phyloP scores from a whole-genome alignment of 2,888 invertebrate species.

The Dichetophora obliterata region DNA sequence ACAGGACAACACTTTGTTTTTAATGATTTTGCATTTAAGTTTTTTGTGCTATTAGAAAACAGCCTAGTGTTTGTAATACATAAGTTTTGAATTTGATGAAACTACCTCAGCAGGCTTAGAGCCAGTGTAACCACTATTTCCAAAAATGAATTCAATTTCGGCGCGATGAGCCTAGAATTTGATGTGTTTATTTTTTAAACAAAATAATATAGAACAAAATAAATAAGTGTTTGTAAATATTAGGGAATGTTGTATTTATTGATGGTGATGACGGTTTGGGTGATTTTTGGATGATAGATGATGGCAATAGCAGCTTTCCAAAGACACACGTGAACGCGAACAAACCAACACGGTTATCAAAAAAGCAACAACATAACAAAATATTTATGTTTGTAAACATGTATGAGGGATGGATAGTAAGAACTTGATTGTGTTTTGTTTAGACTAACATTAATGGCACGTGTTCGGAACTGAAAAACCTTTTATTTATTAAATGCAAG shows the following conservation, averaged over 20 bases:
- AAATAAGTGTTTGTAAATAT: constrained; percentile 22
- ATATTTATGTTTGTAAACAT: constrained; percentile 7
- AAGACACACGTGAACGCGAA: constrained; percentile 43
- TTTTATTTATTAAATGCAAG: too few relatives aligned
- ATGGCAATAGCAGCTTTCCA: constrained; percentile 46
- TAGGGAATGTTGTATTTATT: constrained; percentile 35
- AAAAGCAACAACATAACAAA: constrained; percentile 48
- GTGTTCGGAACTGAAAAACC: too few relatives aligned
- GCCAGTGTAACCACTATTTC: constrained; percentile 68
- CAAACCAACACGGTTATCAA: constrained; percentile 43
- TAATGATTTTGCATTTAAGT: neutral
- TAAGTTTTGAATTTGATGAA: constrained; percentile 41
- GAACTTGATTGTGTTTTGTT: too few relatives aligned
- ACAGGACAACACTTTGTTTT: constrained; percentile 11
- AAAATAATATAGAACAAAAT: constrained; percentile 24
- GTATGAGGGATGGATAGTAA: too few relatives aligned
- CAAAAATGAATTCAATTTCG: constrained; percentile 92
- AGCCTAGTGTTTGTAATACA: neutral
- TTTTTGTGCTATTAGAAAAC: constrained; percentile 6
- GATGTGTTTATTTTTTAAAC: constrained; percentile 30
- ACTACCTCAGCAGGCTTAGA: constrained; percentile 78
- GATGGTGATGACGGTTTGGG: constrained; percentile 38
- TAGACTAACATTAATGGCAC: too few relatives aligned
- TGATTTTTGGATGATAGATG: constrained; percentile 41
- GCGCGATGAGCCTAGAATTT: constrained; percentile 84